Base-by-base conservation (phyloP, 2,797 vertebrate species). In the Synaphobranchus kaupii region DNA sequence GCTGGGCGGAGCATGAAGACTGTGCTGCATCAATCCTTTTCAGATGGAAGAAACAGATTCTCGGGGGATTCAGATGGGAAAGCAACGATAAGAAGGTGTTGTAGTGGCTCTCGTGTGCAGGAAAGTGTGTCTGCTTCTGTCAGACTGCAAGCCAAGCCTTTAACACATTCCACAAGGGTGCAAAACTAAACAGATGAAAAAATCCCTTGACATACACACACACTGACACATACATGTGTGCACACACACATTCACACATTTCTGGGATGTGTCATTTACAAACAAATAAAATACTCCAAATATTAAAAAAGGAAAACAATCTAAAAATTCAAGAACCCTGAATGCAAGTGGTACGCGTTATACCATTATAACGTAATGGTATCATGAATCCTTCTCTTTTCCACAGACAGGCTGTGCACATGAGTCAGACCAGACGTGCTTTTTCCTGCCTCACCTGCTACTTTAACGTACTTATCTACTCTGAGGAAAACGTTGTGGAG, bases 381-480 rank as follows among this genome's bases (percentile, higher is more conserved):
- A n/a, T 17, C 9, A 52, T 12, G 17, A 31, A n/a, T 20, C 20
- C 25, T n/a, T 8, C 50, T 25, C 39, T 20, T 87, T 39, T 52
- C 13, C 58, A 28, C 60, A 71, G 80, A 52, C 25, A 54, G 28
- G 52, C 25, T 56, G 15, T 54, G 15, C 20, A 17, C 47, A 12
- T 85, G 66, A 56, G 50, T 4, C 15, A 4, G 44, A n/a, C 52
- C 47, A 66, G 63, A 47, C 28, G n/a, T 66, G 44, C 28, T n/a
- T 22, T 20, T 22, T 13, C 20, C 28, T 12, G 48, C 71, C 71
- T 52, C 22, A 15, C 60, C 34, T 54, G 63, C 10, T 52, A 71
- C 58, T 54, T 47, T 9, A 66, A 93, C 93, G 4, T 92, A 96
- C 95, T 93, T 95, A 78, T 94, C 90, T 87, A 89, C 91, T 87